A percentile compares a stretch with the other conserved stretches of the same genome.
These are phyloP conservation scores for Streptopelia turtur DNA, from an alignment of 2,797 vertebrate species.

Conservation along the genomic window DNA sequence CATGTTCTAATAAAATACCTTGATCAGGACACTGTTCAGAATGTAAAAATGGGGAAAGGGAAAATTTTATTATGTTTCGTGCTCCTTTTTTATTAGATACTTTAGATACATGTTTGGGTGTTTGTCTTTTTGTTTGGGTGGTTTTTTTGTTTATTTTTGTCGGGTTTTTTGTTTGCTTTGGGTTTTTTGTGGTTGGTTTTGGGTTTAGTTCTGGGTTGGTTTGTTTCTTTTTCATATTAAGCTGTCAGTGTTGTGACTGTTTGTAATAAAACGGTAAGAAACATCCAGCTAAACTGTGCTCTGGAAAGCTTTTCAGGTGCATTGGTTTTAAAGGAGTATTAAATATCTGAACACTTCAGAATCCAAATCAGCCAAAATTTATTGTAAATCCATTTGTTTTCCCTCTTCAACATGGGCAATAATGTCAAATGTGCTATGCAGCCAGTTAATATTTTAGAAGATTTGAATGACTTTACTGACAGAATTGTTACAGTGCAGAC, in stretches of 20 bases:
- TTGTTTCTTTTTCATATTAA: slow-evolving; percentile 61
- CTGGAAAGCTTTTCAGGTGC: slow-evolving; percentile 75
- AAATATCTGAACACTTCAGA: slow-evolving; percentile 61
- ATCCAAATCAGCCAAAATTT: slow-evolving; percentile 76
- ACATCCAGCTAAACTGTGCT: slow-evolving; percentile 6
- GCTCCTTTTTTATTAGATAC: slow-evolving; percentile 73
- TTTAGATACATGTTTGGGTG: slow-evolving; percentile 53
- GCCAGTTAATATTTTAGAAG: slow-evolving; percentile 91
- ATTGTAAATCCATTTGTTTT: slow-evolving; percentile 79
- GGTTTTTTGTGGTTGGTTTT: background rate
- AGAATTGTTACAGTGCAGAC: slow-evolving; percentile 93
- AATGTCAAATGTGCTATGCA: slow-evolving; percentile 98
- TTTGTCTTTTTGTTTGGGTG: background rate
- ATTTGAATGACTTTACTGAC: slow-evolving; percentile 82
- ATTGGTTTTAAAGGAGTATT: slow-evolving; percentile 69
- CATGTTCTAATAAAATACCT: slow-evolving; percentile 82
- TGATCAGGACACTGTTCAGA: slow-evolving; percentile 86
- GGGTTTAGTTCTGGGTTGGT: too few relatives aligned
- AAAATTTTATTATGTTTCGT: slow-evolving; percentile 78
- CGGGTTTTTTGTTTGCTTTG: background rate
- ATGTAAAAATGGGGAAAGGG: slow-evolving; percentile 90
- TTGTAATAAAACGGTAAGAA: slow-evolving; percentile 70
- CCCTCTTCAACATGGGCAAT: slow-evolving; percentile 89
- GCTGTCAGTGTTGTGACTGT: slow-evolving; percentile 76
- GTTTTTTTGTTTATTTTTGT: background rate